These are phyloP conservation scores for Julus scandinavius DNA, from an alignment of 2,888 invertebrate species.

Conservation along the genomic window DNA sequence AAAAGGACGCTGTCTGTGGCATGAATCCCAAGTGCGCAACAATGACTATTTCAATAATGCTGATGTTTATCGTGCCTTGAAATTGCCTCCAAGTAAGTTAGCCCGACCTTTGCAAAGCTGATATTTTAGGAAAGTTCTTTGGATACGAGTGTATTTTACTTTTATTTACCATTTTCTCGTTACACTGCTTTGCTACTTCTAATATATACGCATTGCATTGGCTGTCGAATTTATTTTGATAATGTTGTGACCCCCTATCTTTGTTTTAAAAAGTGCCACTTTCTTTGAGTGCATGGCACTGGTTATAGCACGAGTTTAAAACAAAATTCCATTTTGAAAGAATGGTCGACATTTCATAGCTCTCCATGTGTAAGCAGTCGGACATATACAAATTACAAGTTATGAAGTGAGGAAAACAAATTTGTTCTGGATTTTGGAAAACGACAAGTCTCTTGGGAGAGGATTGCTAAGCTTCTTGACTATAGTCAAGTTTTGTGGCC, in stretches of 20 bases:
- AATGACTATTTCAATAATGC: neutral
- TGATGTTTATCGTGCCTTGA: slow-evolving; percentile 16
- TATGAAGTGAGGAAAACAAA: neutral
- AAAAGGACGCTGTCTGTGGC: neutral
- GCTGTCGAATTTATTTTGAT: neutral
- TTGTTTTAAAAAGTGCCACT: neutral
- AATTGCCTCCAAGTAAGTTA: slow-evolving; percentile 3
- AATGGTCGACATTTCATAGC: neutral
- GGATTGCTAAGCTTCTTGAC: too few species aligned
- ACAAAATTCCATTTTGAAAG: neutral
- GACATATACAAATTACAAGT: neutral
- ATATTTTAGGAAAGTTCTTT: neutral
- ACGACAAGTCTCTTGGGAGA: too few species aligned
- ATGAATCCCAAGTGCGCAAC: neutral
- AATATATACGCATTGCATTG: neutral
- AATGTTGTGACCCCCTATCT: neutral
- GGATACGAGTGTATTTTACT: neutral
- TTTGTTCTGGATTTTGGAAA: neutral
- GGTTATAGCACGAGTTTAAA: neutral
- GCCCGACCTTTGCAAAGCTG: neutral
- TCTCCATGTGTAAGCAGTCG: too few species aligned
- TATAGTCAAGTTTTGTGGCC: neutral
- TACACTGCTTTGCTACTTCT: neutral
- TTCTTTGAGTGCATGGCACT: neutral
- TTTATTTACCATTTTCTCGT: slow-evolving; percentile 10